Evolutionary conservation across 2,888 invertebrate species (phyloP).

Genomic region (Lasioglossum leucozonium): DNA sequence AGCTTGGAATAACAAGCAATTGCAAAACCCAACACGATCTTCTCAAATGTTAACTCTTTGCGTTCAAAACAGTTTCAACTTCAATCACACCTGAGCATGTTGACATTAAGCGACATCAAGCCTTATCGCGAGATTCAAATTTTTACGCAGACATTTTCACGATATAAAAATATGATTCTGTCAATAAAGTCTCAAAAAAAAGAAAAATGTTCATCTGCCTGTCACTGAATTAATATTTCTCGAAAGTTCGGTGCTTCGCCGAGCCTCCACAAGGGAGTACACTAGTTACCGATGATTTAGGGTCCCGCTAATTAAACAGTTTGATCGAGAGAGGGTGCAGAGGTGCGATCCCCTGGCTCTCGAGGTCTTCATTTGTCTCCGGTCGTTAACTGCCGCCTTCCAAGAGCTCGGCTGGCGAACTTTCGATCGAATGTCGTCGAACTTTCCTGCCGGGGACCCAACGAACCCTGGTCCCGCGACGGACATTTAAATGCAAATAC

Average conservation of each 20-base stretch:
- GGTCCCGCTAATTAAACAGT: not conserved
- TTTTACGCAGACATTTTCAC: too few relatives aligned
- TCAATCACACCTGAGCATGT: too few relatives aligned
- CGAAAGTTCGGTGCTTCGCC: not conserved
- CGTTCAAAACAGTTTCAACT: too few relatives aligned
- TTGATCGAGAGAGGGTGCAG: not conserved
- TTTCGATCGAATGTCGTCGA: conserved; percentile 55
- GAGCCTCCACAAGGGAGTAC: not conserved
- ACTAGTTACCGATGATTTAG: not conserved
- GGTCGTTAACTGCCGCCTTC: conserved; percentile 18
- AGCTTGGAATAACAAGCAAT: not conserved
- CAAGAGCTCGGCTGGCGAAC: conserved; percentile 16
- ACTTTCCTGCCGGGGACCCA: conserved; percentile 16
- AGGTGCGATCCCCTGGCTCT: not conserved
- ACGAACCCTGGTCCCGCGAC: conserved; percentile 31
- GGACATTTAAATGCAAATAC: conserved; percentile 74
- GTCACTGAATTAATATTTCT: not conserved
- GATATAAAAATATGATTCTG: too few relatives aligned
- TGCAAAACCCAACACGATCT: not conserved
- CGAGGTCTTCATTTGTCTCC: conserved; percentile 16
- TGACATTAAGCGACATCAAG: too few relatives aligned
- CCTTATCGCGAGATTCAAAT: too few relatives aligned
- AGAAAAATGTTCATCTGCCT: not conserved
- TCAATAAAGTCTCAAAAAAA: not conserved
- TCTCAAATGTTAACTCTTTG: too few relatives aligned